phyloP scores from a whole-genome alignment of 2,113 vertebrate genomes.

The Brienomyrus longianalis region DNA sequence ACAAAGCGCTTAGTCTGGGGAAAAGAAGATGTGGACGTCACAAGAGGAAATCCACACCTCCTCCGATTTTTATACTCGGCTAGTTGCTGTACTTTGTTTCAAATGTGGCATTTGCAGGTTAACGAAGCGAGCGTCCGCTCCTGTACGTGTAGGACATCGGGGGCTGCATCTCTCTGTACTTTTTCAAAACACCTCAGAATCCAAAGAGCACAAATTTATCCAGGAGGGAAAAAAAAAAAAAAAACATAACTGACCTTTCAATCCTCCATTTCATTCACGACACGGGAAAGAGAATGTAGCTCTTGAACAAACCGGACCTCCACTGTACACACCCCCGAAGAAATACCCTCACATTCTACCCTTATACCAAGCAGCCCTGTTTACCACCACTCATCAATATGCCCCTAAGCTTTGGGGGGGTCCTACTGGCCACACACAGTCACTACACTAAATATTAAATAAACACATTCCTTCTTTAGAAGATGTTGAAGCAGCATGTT shows the following conservation, averaged over 20 bases:
- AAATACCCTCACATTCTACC: neutral
- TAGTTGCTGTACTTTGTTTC: neutral
- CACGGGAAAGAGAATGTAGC: slow-evolving; percentile 10
- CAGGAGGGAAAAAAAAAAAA: neutral
- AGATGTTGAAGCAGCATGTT: neutral
- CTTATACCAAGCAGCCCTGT: neutral
- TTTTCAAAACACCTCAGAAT: neutral
- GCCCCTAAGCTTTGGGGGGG: neutral
- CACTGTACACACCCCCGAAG: slow-evolving; percentile 1
- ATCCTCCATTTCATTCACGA: neutral
- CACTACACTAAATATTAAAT: neutral
- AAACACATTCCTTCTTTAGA: neutral
- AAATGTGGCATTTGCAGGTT: neutral
- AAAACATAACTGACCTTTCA: slow-evolving; percentile 6
- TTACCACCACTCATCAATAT: neutral
- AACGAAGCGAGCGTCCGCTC: neutral
- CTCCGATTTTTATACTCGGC: neutral
- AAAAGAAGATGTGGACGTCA: neutral
- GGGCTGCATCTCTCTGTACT: neutral
- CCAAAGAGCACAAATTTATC: neutral
- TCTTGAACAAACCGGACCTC: slow-evolving; percentile 22
- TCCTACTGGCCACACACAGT: neutral
- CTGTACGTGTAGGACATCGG: neutral
- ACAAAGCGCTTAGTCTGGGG: neutral
- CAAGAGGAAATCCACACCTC: neutral